phyloP scores from a whole-genome alignment of 2,888 invertebrate genomes.

The Drosophila eohydei region DNA sequence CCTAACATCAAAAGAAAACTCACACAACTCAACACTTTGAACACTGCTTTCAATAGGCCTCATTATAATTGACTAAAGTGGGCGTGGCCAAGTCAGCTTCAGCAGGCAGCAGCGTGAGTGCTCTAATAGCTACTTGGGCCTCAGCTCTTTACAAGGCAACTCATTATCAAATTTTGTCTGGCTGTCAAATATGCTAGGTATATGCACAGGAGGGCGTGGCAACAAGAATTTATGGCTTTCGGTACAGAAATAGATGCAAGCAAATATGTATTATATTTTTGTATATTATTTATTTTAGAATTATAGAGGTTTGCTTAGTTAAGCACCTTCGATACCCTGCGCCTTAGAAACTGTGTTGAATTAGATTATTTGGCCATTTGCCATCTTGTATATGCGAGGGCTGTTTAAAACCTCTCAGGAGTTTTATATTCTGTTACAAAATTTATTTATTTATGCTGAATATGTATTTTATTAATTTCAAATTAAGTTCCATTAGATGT shows the following conservation, averaged over 20 bases:
- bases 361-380: background rate
- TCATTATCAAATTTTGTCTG: slow-evolving; percentile 2
- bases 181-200: background rate
- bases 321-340: background rate
- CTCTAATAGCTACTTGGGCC: background rate
- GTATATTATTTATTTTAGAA: background rate
- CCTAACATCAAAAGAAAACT: background rate
- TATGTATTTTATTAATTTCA: no score
- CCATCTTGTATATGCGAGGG: no score
- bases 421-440: no score
- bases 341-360: background rate
- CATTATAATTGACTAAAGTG: slow-evolving; percentile 8
- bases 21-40: background rate
- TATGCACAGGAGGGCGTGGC: background rate
- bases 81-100: slow-evolving; percentile 5
- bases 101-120: background rate
- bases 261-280: background rate
- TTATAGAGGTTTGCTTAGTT: background rate
- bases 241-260: background rate
- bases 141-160: slow-evolving; percentile 3
- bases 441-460: no score
- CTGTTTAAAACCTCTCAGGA: no score
- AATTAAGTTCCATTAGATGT: no score
- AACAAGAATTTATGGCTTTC: no score
- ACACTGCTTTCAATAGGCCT: background rate